phyloP scores from a whole-genome alignment of 2,113 vertebrate genomes.

The Oceanites oceanicus region DNA sequence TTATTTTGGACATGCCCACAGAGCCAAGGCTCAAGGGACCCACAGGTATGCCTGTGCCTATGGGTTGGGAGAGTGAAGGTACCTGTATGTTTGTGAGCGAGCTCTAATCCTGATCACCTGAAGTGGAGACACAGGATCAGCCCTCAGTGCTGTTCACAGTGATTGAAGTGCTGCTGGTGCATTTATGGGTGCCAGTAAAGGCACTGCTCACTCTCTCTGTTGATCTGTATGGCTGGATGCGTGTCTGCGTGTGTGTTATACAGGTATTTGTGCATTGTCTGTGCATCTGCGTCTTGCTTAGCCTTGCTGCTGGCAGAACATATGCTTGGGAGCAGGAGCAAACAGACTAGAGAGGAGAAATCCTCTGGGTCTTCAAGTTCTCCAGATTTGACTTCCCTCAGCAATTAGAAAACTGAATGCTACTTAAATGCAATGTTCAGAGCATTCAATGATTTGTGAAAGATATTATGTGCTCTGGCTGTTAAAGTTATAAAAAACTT shows the following conservation, averaged over 20 bases:
- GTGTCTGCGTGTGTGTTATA: background rate
- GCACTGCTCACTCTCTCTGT: background rate
- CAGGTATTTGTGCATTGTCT: background rate
- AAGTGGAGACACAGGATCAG: background rate
- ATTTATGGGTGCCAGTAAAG: background rate
- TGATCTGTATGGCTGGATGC: background rate
- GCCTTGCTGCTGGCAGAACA: background rate
- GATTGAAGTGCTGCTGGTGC: background rate
- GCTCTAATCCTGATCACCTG: background rate
- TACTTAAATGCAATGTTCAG: background rate
- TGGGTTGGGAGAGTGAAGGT: background rate
- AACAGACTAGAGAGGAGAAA: background rate
- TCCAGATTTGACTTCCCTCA: background rate
- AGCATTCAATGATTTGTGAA: background rate
- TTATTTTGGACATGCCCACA: background rate
- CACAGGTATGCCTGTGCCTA: fast-evolving
- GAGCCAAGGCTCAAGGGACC: background rate
- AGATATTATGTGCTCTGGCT: background rate
- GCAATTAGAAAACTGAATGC: background rate
- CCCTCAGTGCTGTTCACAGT: background rate
- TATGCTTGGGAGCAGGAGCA: fast-evolving
- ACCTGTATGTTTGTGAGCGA: fast-evolving
- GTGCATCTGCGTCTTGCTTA: background rate
- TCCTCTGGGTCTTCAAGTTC: background rate
- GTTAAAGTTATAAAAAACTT: background rate